phyloP scores from a whole-genome alignment of 2,797 vertebrate genomes.

The Hozukius guyotensis region DNA sequence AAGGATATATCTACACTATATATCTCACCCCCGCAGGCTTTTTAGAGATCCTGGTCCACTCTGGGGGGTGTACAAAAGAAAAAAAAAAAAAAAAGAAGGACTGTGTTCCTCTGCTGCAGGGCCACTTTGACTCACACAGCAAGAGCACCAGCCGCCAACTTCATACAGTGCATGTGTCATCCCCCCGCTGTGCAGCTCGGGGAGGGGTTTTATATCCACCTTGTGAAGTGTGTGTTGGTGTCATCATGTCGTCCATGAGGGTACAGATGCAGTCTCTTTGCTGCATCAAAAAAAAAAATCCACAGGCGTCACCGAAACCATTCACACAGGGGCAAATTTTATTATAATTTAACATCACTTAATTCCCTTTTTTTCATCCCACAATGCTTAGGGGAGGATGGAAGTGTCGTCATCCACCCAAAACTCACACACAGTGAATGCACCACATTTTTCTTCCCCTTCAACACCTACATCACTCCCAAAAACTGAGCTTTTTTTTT shows the following conservation, averaged over 20 bases:
- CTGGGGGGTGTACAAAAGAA: constrained; percentile 4
- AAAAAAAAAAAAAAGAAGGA: background rate
- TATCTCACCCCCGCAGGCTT: constrained; percentile 44
- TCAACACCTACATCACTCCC: constrained; percentile 23
- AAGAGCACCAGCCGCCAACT: constrained; percentile 52
- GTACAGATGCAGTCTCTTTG: constrained; percentile 27
- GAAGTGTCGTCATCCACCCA: constrained; percentile 41
- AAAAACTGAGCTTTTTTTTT: constrained; percentile 25
- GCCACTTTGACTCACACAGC: constrained; percentile 66
- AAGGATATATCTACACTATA: constrained; percentile 39
- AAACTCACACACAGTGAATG: constrained; percentile 37
- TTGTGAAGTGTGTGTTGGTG: constrained; percentile 47
- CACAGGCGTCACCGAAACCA: background rate
- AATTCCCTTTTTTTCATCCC: background rate
- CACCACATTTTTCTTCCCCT: constrained; percentile 22
- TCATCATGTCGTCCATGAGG: constrained; percentile 38
- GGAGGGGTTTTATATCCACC: constrained; percentile 42
- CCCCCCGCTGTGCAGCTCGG: constrained; percentile 44
- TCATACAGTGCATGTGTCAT: constrained; percentile 53
- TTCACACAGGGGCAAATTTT: background rate
- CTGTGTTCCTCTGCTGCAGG: constrained; percentile 52
- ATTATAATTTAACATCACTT: background rate
- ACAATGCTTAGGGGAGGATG: background rate
- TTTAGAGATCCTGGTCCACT: constrained; percentile 56
- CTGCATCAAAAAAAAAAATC: constrained; percentile 3